phyloP scores from a whole-genome alignment of 2,113 vertebrate genomes.

The Hiodon tergisus region DNA sequence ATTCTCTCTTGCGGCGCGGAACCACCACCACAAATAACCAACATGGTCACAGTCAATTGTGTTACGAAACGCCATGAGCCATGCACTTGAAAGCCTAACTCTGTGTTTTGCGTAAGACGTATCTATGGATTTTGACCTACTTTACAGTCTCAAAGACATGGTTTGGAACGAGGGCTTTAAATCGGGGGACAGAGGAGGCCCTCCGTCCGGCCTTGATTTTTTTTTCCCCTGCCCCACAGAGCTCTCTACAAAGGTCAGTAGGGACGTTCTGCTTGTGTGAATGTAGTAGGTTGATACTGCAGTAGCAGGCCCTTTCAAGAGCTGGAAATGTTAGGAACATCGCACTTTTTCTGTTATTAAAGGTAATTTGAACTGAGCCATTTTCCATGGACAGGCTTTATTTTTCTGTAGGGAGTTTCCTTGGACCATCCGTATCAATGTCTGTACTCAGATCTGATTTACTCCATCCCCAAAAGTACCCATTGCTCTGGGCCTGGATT shows the following conservation, averaged over 20 bases:
- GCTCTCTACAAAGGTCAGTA: neutral
- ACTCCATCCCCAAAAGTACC: too few relatives aligned
- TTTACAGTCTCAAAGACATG: too few relatives aligned
- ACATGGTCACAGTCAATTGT: neutral
- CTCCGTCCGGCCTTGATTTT: too few relatives aligned
- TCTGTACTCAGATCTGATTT: too few relatives aligned
- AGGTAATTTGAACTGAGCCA: neutral
- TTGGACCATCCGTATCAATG: too few relatives aligned
- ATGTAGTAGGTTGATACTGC: neutral
- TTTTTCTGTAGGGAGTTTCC: too few relatives aligned
- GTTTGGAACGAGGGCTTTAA: too few relatives aligned
- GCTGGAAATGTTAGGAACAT: neutral
- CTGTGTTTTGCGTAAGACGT: neutral
- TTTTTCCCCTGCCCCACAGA: too few relatives aligned
- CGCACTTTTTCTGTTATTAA: neutral
- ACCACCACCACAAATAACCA: neutral
- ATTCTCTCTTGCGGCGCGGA: neutral
- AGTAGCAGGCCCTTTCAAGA: neutral
- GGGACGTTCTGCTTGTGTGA: slow-evolving; percentile 7
- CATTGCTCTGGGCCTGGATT: too few relatives aligned
- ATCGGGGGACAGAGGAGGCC: too few relatives aligned
- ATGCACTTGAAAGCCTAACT: neutral
- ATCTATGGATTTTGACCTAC: too few relatives aligned
- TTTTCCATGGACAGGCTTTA: neutral
- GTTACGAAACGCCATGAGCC: neutral